Evolutionary conservation across 2,888 invertebrate genomes (phyloP).

Genomic region (Saturnia japonica): DNA sequence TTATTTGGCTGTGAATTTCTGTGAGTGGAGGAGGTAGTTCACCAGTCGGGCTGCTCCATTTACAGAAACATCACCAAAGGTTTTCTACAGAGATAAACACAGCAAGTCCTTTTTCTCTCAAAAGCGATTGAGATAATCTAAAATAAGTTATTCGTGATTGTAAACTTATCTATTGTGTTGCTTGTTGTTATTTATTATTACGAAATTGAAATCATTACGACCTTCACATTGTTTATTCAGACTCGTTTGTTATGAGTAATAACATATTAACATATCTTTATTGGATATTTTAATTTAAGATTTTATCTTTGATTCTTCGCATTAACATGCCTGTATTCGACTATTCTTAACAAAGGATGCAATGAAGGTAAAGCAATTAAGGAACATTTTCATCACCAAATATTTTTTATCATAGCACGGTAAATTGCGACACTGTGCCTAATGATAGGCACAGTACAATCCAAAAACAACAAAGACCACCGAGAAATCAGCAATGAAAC

Average conservation of each 20-base stretch:
- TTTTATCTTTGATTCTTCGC: not conserved
- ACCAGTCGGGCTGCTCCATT: too few relatives aligned
- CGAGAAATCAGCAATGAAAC: too few relatives aligned
- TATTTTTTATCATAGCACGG: not conserved
- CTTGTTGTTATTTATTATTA: not conserved
- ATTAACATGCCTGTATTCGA: not conserved
- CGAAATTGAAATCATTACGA: not conserved
- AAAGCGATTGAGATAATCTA: not conserved
- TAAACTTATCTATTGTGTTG: not conserved
- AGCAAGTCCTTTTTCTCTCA: too few relatives aligned
- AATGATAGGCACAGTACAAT: too few relatives aligned
- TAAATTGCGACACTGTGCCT: too few relatives aligned
- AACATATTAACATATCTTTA: not conserved
- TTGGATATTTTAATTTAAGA: not conserved
- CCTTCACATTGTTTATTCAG: not conserved
- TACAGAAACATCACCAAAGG: too few relatives aligned
- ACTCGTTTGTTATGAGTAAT: not conserved
- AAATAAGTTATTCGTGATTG: not conserved
- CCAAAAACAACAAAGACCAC: too few relatives aligned
- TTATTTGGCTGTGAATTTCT: too few relatives aligned
- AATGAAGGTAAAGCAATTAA: not conserved
- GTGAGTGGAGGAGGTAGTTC: too few relatives aligned
- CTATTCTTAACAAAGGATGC: not conserved
- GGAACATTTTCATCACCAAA: not conserved
- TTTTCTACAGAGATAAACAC: too few relatives aligned